Percentiles rank a stretch among this genome's conserved stretches.
phyloP scores from a whole-genome alignment of 2,888 invertebrate genomes.

The Argyresthia albistria region DNA sequence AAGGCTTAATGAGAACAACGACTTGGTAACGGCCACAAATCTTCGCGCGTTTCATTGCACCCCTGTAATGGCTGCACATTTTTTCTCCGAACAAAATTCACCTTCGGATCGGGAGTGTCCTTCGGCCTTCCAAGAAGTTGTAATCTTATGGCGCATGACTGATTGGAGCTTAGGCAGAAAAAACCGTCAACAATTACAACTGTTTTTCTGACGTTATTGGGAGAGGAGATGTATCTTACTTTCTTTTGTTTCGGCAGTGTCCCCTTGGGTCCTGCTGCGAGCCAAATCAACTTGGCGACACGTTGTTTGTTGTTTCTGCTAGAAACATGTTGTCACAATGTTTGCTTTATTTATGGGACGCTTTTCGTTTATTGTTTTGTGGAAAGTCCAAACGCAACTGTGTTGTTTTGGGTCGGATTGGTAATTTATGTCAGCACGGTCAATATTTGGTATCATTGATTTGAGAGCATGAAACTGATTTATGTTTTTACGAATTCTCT shows the following conservation, averaged over 20 bases:
- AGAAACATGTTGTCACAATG: slow-evolving; percentile 7
- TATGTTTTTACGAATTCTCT: neutral
- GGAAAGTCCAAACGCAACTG: neutral
- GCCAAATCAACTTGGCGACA: slow-evolving; percentile 40
- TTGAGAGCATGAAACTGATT: neutral
- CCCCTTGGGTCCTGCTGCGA: slow-evolving; percentile 30
- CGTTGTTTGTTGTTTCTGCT: slow-evolving; percentile 21
- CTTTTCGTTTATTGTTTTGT: neutral
- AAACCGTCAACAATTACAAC: slow-evolving; percentile 43
- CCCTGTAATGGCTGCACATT: slow-evolving; percentile 33
- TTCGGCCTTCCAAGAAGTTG: slow-evolving; percentile 51
- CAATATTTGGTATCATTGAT: neutral
- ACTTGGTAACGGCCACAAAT: slow-evolving; percentile 24
- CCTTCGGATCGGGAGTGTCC: slow-evolving; percentile 29
- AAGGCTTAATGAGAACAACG: slow-evolving; percentile 38
- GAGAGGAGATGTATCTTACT: slow-evolving; percentile 16
- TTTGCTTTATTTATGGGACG: neutral
- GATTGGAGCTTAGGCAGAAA: slow-evolving; percentile 19
- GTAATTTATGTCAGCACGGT: neutral
- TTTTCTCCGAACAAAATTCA: slow-evolving; percentile 32
- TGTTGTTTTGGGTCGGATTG: neutral
- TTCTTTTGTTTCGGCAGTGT: slow-evolving; percentile 45
- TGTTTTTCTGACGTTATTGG: slow-evolving; percentile 17
- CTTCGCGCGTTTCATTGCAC: slow-evolving; percentile 13
- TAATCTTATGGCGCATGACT: slow-evolving; percentile 27